phyloP scores from a whole-genome alignment of 2,888 invertebrate genomes.

The Nipponacmea schrenckii region DNA sequence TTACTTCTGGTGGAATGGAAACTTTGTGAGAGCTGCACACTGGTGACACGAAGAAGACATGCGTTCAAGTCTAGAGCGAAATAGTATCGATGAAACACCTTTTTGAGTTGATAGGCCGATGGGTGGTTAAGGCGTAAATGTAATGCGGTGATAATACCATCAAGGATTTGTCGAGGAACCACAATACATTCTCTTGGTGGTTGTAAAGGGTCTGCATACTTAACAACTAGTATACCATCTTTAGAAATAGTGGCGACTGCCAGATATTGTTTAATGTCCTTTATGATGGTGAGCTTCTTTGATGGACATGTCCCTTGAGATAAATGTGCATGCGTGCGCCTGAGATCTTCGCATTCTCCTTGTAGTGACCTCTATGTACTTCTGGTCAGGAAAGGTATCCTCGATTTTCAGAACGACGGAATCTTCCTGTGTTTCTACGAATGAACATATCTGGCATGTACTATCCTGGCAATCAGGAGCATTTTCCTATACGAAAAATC shows the following conservation, averaged over 20 bases:
- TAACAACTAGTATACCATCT: constrained; percentile 28
- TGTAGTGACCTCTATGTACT: constrained; percentile 31
- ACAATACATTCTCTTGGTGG: constrained; percentile 19
- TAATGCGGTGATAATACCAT: constrained; percentile 23
- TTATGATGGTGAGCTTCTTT: constrained; percentile 25
- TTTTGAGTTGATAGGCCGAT: constrained; percentile 17
- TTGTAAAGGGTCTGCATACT: constrained; percentile 11
- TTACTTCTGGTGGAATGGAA: neutral
- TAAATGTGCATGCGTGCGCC: constrained; percentile 31
- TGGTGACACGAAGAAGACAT: constrained; percentile 15
- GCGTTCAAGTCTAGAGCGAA: constrained; percentile 16
- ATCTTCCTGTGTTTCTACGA: constrained; percentile 29
- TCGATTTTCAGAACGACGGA: constrained; percentile 25
- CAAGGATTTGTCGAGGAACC: constrained; percentile 22
- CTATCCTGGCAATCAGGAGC: constrained; percentile 26
- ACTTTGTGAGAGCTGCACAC: constrained; percentile 15
- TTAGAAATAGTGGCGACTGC: constrained; percentile 17
- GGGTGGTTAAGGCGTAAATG: constrained; percentile 29
- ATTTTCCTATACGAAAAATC: constrained; percentile 31
- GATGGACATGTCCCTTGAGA: constrained; percentile 27
- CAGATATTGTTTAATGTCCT: constrained; percentile 29
- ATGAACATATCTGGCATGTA: constrained; percentile 30
- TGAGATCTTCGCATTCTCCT: constrained; percentile 30
- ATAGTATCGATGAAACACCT: constrained; percentile 23
- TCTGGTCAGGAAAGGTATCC: constrained; percentile 34